Conservation (phyloP, 1,140 invertebrate species). For the Nasonia giraulti region DNA sequence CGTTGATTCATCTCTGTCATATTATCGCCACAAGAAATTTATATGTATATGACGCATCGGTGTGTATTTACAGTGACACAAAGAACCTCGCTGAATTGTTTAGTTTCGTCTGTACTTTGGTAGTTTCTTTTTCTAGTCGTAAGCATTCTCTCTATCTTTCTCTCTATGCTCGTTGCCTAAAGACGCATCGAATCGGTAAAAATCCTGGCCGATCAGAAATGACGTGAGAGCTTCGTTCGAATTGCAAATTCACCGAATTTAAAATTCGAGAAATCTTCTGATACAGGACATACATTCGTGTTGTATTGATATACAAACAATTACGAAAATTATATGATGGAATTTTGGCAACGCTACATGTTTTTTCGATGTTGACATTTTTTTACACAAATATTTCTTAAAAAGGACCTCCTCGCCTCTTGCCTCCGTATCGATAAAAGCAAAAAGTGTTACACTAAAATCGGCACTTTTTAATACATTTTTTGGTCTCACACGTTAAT, state of each 20-base stretch:
- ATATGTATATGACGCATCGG: not conserved
- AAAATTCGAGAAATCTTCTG: not conserved
- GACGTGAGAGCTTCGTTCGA: not conserved
- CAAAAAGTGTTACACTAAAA: not conserved
- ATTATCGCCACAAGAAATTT: not conserved
- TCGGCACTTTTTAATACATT: constrained; percentile 36
- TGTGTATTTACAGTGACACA: constrained; percentile 31
- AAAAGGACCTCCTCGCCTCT: not conserved
- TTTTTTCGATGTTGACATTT: not conserved
- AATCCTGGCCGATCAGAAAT: no score
- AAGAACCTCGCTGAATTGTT: no score
- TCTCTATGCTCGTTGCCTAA: not conserved
- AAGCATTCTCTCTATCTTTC: not conserved
- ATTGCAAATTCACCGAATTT: not conserved
- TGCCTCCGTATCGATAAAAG: not conserved
- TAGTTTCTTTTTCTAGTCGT: not conserved
- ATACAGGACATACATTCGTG: no score
- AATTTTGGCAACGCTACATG: constrained; percentile 12
- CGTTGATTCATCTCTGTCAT: not conserved
- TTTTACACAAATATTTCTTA: no score
- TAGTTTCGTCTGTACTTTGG: not conserved
- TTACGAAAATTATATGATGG: not conserved
- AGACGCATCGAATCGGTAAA: not conserved
- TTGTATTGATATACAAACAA: not conserved
- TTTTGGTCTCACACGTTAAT: not conserved